Evolutionary conservation across 2,888 invertebrate species (phyloP), one percentile per base, ranked within the genome.

Genomic region (Podabrus alpinus): DNA sequence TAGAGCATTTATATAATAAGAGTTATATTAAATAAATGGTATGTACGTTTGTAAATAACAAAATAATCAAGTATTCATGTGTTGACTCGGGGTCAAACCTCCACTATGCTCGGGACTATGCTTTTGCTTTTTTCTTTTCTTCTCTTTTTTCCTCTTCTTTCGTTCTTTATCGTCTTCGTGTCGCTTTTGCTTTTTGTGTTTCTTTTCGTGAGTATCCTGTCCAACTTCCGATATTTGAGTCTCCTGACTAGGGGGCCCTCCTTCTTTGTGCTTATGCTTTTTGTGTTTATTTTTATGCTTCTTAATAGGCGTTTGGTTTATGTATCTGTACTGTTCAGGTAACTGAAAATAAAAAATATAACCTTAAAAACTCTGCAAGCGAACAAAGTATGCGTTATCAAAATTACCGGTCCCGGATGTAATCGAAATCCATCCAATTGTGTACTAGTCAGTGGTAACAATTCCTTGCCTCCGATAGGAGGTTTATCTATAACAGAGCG

Each of bases 241-340:
- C 86, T 95, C 95, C 84, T 94, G 94, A 78, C 91, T 92, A 61
- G 92, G 92, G 62, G 92, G 91, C 74, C 94, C 94, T 15, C 95
- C 95, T 82, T 95, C 95, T 89, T 96, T 96, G 85, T 96, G 95
- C 88, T 96, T 96, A 83, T 96, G 97, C 85, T 96, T 96, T 90
- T 97, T 97, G 86, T 97, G 97, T 87, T 97, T 97, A 85, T 96
- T 97, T 88, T 97, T 97, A 85, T 97, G 97, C 88, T 96, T 95
- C 86, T 96, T 95, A 84, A 95, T 95, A 78, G 97, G 96, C 79
- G 95, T 93, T 83, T 96, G 95, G 88, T 94, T 97, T 83, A 97
- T 93, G 86, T 96, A 94, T 80, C 97, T 92, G 88, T 97, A 97
- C 87, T 98, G 97, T 87, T 98, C 98, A 15, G 98, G 98, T 80